Percentiles rank a stretch among this genome's conserved stretches.
These are phyloP conservation scores for Anableps anableps DNA, from an alignment of 2,797 vertebrate genomes.

Conservation along the genomic window DNA sequence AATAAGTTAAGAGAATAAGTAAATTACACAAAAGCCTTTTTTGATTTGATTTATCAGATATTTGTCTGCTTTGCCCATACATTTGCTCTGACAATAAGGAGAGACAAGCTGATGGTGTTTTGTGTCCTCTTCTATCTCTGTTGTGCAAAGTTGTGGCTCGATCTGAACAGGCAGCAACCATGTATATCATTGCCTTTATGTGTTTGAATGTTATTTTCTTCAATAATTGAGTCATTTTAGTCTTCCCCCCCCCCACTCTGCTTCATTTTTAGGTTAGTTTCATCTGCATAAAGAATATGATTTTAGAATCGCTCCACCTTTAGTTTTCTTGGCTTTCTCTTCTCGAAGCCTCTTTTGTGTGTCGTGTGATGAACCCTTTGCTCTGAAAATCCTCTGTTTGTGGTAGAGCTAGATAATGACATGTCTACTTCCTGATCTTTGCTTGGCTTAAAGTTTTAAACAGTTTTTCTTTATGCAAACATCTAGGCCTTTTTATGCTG, in stretches of 20 bases:
- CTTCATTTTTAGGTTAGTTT: not conserved
- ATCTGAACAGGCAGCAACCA: not conserved
- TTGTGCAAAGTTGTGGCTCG: too few relatives aligned
- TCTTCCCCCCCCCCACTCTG: not conserved
- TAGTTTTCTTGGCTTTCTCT: not conserved
- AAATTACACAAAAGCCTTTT: too few relatives aligned
- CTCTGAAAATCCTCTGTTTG: not conserved
- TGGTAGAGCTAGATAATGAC: constrained; percentile 9
- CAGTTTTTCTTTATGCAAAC: not conserved
- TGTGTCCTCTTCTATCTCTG: too few relatives aligned
- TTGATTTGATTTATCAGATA: too few relatives aligned
- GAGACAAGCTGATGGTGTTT: too few relatives aligned
- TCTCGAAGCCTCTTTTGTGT: not conserved
- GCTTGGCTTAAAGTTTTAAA: not conserved
- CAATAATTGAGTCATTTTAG: not conserved
- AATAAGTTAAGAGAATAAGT: too few relatives aligned
- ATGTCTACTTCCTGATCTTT: constrained; percentile 15
- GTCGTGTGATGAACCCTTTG: not conserved
- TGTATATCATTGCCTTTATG: not conserved
- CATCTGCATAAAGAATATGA: not conserved
- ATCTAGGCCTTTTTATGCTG: not conserved
- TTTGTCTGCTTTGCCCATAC: not conserved
- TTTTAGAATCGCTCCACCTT: not conserved
- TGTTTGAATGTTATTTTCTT: not conserved
- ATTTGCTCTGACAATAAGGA: not conserved